phyloP scores from a whole-genome alignment of 2,113 vertebrate species.

The Pseudorectes ferrugineus region DNA sequence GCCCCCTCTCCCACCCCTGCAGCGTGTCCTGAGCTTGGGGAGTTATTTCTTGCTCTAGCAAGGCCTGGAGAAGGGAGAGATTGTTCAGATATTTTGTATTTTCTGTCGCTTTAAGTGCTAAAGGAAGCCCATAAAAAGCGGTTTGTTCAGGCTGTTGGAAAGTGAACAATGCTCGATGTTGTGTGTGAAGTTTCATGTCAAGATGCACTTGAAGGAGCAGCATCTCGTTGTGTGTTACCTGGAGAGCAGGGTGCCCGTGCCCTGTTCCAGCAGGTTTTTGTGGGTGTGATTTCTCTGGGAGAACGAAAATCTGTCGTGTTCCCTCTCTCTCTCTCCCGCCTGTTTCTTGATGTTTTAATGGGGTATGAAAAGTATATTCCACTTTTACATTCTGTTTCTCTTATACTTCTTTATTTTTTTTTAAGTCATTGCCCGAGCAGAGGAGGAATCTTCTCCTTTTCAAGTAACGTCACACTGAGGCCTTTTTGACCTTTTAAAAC shows the following conservation, averaged over 20 bases:
- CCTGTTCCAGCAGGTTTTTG: not conserved
- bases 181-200: rapidly evolving
- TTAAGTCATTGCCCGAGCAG: not conserved
- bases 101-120: not conserved
- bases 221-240: not conserved
- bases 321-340: not conserved
- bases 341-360: not conserved
- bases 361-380: not conserved
- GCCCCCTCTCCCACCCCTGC: not conserved
- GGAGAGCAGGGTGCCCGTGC: not conserved
- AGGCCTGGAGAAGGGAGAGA: not conserved
- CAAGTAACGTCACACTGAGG: not conserved
- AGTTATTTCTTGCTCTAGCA: not conserved
- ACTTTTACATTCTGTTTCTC: not conserved
- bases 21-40: not conserved
- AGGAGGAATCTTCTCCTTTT: not conserved
- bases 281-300: no score
- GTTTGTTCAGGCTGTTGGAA: not conserved
- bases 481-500: slow-evolving; percentile 53
- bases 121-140: rapidly evolving
- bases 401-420: not conserved
- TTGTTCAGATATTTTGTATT: not conserved
- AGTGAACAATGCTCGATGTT: rapidly evolving
- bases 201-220: not conserved
- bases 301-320: not conserved